Evolutionary conservation across 2,888 invertebrate species (phyloP), one percentile per base, ranked within the genome.

Genomic region (Nebria brevicollis): DNA sequence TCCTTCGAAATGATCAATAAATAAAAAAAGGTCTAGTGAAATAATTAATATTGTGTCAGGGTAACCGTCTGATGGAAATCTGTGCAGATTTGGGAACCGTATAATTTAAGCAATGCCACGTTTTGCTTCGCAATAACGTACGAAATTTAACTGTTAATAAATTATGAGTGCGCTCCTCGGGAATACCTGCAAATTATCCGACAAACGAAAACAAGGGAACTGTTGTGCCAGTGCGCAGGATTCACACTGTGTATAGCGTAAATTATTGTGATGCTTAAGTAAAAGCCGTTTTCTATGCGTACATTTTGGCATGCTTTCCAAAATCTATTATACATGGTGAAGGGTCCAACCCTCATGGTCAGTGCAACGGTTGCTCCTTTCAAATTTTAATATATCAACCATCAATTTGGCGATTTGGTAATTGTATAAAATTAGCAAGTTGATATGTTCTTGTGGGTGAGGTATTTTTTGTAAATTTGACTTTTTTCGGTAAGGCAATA

Each of bases 61-160:
- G 20, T 20, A 20, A 20, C 20, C 20, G 20, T 20, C 20, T 20
- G 20, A 34, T 34, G 34, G 4, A 34, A 34, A 34, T 34, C 34
- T 5, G 34, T 34, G 34, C 34, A 34, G 34, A 34, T 20, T 20
- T 20, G 20, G 20, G 20, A 0, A 20, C 20, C 20, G 20, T 20
- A 20, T 20, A 34, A 5, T 34, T 34, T 34, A 34, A 34, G 5
- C 20, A 20, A 20, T 20, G 34, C 54, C 54, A 54, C 8, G 54
- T 7, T 3, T 54, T 11, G 54, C 54, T 34, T 34, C 5, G 54
- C 54, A 54, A 54, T 54, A 54, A 54, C 54, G 54, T 54, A 54
- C 7, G 72, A 66, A 80, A 77, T 82, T 86, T 87, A 87, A 87
- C 87, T 86, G 86, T 87, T 86, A 85, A 87, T 87, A 87, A 87